Evolutionary conservation across 1,140 invertebrate species (phyloP).

Genomic region (Euwallacea fornicatus): DNA sequence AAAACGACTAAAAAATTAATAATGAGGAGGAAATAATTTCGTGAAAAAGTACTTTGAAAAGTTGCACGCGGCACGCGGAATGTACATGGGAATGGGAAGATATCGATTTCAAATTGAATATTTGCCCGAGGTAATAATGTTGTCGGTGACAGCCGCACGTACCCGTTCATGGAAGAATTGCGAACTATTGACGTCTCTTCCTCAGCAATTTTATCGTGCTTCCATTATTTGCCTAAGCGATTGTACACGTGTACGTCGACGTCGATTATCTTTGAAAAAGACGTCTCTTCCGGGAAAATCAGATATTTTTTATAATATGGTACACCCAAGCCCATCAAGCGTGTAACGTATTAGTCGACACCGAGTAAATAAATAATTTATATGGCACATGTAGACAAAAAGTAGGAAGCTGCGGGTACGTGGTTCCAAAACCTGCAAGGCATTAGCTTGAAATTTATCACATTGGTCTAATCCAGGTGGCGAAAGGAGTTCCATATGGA

Average conservation of each 20-base stretch:
- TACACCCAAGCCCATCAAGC: background rate
- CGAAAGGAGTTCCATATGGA: slow-evolving; percentile 19
- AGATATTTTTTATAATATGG: background rate
- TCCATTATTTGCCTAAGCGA: slow-evolving; percentile 10
- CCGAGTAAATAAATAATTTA: slow-evolving; percentile 10
- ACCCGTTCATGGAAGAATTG: slow-evolving; percentile 1
- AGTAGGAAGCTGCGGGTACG: slow-evolving; percentile 19
- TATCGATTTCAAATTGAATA: slow-evolving; percentile 21
- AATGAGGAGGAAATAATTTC: too few relatives aligned
- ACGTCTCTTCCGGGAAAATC: background rate
- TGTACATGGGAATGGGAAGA: background rate
- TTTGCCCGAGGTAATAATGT: slow-evolving; percentile 24
- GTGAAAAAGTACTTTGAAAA: too few relatives aligned
- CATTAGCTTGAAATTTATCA: slow-evolving; percentile 20
- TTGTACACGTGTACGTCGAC: too few relatives aligned
- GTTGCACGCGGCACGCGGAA: background rate
- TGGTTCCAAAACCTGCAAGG: slow-evolving; percentile 18
- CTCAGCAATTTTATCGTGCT: slow-evolving; percentile 8
- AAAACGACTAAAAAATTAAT: too few relatives aligned
- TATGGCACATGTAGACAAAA: slow-evolving; percentile 1
- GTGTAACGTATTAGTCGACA: slow-evolving; percentile 21
- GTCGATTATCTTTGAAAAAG: too few relatives aligned
- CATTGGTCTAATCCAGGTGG: slow-evolving; percentile 24
- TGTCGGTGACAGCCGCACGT: slow-evolving; percentile 9
- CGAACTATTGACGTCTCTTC: background rate